Percentiles rank a stretch among this genome's conserved stretches.
Conservation (phyloP, 1,140 invertebrate species). For the Ladona fulva region DNA sequence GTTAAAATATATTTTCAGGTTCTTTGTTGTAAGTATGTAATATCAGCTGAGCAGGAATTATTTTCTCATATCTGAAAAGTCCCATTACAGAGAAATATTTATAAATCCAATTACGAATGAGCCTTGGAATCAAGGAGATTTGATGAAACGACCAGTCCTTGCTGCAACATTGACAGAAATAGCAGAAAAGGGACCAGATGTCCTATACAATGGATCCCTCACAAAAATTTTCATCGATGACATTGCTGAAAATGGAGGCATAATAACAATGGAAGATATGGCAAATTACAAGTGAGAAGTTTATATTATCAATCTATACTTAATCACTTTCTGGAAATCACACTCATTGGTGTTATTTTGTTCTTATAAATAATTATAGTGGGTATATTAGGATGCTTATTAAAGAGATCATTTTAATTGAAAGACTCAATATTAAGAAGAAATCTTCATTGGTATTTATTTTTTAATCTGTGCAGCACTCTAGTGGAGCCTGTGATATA, state of each 20-base stretch:
- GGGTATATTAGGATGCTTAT: no score
- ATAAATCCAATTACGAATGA: conserved; percentile 46
- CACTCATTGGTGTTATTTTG: no score
- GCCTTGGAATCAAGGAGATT: conserved; percentile 55
- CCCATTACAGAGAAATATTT: conserved; percentile 51
- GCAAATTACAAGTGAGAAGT: conserved; percentile 38
- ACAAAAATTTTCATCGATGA: conserved; percentile 56
- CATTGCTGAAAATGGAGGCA: conserved; percentile 57
- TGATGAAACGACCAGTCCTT: conserved; percentile 55
- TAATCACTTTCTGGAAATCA: no score
- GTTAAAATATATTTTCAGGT: no score
- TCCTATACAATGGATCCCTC: conserved; percentile 57
- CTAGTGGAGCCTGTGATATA: no score
- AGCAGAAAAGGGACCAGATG: conserved; percentile 47
- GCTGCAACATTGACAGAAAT: conserved; percentile 65
- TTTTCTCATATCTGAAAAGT: conserved; percentile 15
- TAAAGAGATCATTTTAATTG: no score
- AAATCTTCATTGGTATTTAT: no score
- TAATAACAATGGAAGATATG: conserved; percentile 69
- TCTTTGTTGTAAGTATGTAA: no score
- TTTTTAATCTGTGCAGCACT: no score
- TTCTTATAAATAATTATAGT: no score
- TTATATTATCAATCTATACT: not conserved
- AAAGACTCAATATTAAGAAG: no score
- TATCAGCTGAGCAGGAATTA: no score